Percentiles rank a stretch among this genome's conserved stretches.
phyloP scores from a whole-genome alignment of 2,113 vertebrate species.

The Cyprinodon variegatus region DNA sequence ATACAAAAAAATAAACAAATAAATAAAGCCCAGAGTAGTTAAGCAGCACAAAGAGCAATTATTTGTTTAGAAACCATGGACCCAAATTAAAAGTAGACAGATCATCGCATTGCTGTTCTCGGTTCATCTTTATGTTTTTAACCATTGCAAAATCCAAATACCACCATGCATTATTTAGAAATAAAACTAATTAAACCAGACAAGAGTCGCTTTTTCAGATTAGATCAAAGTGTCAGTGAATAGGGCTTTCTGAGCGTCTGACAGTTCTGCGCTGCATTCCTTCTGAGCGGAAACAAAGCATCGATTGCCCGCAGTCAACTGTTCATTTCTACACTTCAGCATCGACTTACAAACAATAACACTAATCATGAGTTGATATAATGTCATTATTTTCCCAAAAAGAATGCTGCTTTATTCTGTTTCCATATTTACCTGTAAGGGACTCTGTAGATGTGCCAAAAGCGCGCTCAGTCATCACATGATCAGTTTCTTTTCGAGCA shows the following conservation, averaged over 20 bases:
- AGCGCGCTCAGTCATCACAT: conserved; percentile 83
- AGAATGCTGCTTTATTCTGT: conserved; percentile 13
- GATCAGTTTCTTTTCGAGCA: conserved; percentile 67
- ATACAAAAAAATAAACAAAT: too few relatives aligned
- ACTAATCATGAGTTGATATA: not conserved
- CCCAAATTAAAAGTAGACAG: too few relatives aligned
- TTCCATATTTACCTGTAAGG: conserved; percentile 76
- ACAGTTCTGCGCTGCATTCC: conserved; percentile 21
- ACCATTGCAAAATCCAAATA: too few relatives aligned
- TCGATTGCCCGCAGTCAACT: fast-evolving
- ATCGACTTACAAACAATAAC: not conserved
- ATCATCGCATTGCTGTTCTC: too few relatives aligned
- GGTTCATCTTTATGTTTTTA: too few relatives aligned
- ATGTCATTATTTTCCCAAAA: not conserved
- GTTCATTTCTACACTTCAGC: conserved; percentile 36
- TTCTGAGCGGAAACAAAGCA: conserved; percentile 28
- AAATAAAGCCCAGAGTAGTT: too few relatives aligned
- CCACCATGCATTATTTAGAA: too few relatives aligned
- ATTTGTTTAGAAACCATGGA: too few relatives aligned
- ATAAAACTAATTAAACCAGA: not conserved
- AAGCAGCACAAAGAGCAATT: too few relatives aligned
- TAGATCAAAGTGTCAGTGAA: not conserved
- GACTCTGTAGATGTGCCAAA: conserved; percentile 72
- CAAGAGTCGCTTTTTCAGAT: not conserved
- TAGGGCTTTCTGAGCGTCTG: conserved; percentile 6